Evolutionary conservation across 2,113 vertebrate genomes (phyloP), one percentile per base, ranked within the genome.

Genomic region (Rhinoderma darwinii): DNA sequence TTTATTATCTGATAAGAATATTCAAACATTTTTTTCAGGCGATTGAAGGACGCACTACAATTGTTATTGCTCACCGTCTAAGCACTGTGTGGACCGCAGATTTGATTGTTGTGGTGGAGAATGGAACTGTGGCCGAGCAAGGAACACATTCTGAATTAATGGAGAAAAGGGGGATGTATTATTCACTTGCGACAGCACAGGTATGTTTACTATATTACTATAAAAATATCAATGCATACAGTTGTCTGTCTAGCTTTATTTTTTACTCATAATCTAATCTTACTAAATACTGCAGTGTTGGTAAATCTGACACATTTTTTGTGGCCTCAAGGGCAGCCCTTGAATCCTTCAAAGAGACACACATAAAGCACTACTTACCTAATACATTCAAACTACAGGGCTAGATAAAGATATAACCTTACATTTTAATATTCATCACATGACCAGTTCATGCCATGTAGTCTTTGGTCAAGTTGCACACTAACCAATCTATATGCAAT

Each of bases 131-230:
- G 54, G 88, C 51, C 6, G 92, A 92, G 84, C 89, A 89, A 82
- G 92, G 93, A 77, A 91, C 90, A 12, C 90, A 91, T 44, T 51
- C 89, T 59, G 91, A 92, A 51, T 80, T 93, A 27, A 92, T 93
- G 88, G 78, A 87, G 41, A 90, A 88, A 22, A 82, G 82, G 5
- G 88, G 89, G 20, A 73, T 92, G 54, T 92, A 92, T 73, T 89
- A 92, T 63, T 89, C 92, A 32, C 90, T 93, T 59, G 89, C 86
- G 72, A 86, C 89, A 89, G 88, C 90, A 75, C 92, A 92, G 92
- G 91, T 93, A 92, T 27, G 32, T n/a, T 54, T 0, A 14, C 4
- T 17, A 20, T 35, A 44, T 30, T 27, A 37, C n/a, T 20, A 80
- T 39, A 80, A 18, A 17, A 17, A 74, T 11, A 22, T 7, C 20